These are phyloP conservation scores for Tipula helvola DNA, from an alignment of 2,888 invertebrate species.

Conservation along the genomic window DNA sequence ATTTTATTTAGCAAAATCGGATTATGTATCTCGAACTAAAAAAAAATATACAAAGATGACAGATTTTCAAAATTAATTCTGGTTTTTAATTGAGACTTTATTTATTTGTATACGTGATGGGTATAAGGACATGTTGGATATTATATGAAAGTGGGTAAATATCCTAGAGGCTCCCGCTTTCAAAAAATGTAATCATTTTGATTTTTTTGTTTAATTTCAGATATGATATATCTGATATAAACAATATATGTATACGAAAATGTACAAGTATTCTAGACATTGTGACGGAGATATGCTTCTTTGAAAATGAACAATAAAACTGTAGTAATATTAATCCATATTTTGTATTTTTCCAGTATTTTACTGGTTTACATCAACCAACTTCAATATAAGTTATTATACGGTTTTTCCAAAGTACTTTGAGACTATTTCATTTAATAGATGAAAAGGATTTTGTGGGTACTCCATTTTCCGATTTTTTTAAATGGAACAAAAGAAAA, in stretches of 20 bases:
- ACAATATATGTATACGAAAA: neutral
- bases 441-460: neutral
- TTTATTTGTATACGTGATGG: neutral
- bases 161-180: neutral
- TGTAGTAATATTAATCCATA: neutral
- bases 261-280: neutral
- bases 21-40: neutral
- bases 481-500: neutral
- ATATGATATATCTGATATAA: neutral
- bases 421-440: neutral
- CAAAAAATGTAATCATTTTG: neutral
- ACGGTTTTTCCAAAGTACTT: neutral
- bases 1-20: neutral
- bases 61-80: neutral
- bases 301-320: neutral
- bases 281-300: neutral
- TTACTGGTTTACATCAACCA: neutral
- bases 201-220: neutral
- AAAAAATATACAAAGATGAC: neutral
- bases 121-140: neutral
- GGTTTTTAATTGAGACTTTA: neutral
- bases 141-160: neutral
- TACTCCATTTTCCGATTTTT: neutral
- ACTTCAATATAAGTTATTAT: neutral
- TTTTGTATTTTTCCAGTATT: neutral